Conservation (phyloP, 2,888 invertebrate genomes). For the Euplexia lucipara region DNA sequence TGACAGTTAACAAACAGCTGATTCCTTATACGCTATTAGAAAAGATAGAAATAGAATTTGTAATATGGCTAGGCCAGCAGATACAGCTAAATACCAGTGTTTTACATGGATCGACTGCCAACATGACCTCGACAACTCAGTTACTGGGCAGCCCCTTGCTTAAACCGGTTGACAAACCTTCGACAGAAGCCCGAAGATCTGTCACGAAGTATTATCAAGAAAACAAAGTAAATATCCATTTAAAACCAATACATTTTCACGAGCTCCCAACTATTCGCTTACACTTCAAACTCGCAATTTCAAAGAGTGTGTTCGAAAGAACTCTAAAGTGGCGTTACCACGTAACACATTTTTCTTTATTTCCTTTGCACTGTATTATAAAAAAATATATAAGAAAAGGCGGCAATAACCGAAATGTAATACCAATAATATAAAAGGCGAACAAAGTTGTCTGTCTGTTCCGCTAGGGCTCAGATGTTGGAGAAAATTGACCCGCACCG, state of each 20-base stretch:
- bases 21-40: too few relatives aligned
- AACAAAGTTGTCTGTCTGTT: conserved; percentile 52
- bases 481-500: conserved; percentile 68
- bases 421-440: conserved; percentile 41
- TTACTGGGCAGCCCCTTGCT: too few relatives aligned
- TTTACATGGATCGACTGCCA: too few relatives aligned
- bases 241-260: conserved; percentile 25
- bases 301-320: conserved; percentile 21
- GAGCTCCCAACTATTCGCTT: conserved; percentile 31
- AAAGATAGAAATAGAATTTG: too few relatives aligned
- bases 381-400: conserved; percentile 19
- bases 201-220: background rate
- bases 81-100: too few relatives aligned
- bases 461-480: conserved; percentile 70
- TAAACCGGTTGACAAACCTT: too few relatives aligned
- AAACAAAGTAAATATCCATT: conserved; percentile 8
- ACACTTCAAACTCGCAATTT: conserved; percentile 38
- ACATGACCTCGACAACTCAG: too few relatives aligned
- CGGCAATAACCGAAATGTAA: conserved; percentile 26
- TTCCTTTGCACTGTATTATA: conserved; percentile 12
- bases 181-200: too few relatives aligned
- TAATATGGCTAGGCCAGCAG: too few relatives aligned
- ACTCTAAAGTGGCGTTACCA: conserved; percentile 34
- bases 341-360: conserved; percentile 17
- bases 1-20: too few relatives aligned